These are phyloP conservation scores for Ophion slaviceki DNA, from an alignment of 2,888 invertebrate species.

Conservation along the genomic window DNA sequence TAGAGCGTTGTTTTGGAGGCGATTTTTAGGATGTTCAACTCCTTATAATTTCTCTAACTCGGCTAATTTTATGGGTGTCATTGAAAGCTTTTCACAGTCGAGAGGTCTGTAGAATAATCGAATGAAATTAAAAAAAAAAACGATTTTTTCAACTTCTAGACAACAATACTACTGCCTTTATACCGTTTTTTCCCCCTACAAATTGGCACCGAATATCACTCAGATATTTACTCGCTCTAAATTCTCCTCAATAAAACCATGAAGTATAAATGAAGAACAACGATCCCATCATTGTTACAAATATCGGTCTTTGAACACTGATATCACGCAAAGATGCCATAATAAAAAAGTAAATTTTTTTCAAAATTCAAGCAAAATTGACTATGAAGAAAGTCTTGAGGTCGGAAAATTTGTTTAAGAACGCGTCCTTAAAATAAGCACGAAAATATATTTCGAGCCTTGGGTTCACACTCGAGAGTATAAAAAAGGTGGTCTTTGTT, in stretches of 20 bases:
- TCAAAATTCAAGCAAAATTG: not conserved
- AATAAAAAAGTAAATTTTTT: not conserved
- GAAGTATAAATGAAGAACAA: not conserved
- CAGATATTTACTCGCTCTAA: no score
- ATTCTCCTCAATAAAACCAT: not conserved
- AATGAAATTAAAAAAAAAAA: no score
- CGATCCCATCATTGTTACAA: not conserved
- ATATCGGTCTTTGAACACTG: not conserved
- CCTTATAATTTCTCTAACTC: no score
- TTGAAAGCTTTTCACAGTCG: no score
- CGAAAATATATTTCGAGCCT: not conserved
- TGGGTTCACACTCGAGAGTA: not conserved
- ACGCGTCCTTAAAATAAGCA: not conserved
- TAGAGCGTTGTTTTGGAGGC: no score
- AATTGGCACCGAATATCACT: no score
- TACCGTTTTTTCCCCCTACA: no score
- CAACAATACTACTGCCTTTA: no score
- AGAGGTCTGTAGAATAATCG: no score
- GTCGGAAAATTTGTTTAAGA: not conserved
- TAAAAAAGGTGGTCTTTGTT: conserved; percentile 4
- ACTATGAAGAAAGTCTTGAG: not conserved
- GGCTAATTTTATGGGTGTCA: no score
- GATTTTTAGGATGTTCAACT: no score
- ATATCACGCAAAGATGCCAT: not conserved
- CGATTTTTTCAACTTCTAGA: no score